Evolutionary conservation across 1,140 invertebrate genomes (phyloP), one percentile per base, ranked within the genome.

Genomic region (Chionoecetes opilio): DNA sequence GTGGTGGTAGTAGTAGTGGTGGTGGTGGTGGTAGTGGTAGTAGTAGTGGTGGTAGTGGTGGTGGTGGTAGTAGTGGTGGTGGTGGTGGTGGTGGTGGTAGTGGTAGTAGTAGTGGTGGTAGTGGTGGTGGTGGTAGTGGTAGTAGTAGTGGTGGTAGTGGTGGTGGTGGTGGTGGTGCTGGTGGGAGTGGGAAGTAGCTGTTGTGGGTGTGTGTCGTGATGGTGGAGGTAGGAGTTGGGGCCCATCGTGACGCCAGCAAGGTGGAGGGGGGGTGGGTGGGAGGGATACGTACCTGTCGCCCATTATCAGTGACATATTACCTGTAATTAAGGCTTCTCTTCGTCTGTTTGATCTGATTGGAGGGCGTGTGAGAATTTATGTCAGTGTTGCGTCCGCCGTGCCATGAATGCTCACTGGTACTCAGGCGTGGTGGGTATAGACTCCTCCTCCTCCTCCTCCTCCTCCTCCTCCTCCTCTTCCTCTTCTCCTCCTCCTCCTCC

Each of bases 261-360:
- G 37, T 5, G 46, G 88, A 34, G 38, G 34, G 37, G 88, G 46
- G 32, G 21, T 6, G 86, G 5, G 32, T 32, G 11, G 31, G 32
- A 3, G 26, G 34, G 21, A 38, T 34, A 29, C n/a, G 63, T 17
- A 75, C 63, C n/a, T 75, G 63, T 38, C 88, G 21, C 8, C 38
- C 38, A 87, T 93, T 93, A 93, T 37, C 38, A 53, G 82, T 53
- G 92, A 84, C 84, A 93, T 34, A 93, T 93, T 35, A 87, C 32
- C 38, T 17, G 31, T 93, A 93, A 93, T 93, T 93, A 93, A 38
- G 84, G 82, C n/a, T 29, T 93, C 41, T 93, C 84, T 46, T 32
- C n/a, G 26, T 93, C 35, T 53, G 84, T 86, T 53, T 93, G 92
- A 46, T 93, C 37, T 53, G 92, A 93, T 93, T 93, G 92, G 38